Conservation (phyloP, 2,888 invertebrate genomes). For the Osmoderma eremita region DNA sequence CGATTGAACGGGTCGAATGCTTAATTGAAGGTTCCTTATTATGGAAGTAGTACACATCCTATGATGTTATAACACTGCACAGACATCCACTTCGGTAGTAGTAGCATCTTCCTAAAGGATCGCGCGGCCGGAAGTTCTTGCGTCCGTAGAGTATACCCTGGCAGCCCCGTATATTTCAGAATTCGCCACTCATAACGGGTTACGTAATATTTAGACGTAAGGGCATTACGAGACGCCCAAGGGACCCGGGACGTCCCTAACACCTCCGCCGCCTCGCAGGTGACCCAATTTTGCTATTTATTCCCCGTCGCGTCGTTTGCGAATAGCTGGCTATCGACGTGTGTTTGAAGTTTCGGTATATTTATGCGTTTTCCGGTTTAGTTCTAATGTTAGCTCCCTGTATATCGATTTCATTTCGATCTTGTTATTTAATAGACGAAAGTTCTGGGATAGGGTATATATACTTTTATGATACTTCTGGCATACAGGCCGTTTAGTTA, state of each 20-base stretch:
- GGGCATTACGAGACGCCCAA: conserved; percentile 1
- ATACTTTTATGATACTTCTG: no score
- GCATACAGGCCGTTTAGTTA: no score
- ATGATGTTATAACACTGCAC: conserved; percentile 23
- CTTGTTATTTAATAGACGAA: neutral
- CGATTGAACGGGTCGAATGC: neutral
- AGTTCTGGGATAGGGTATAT: no score
- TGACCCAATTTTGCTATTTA: conserved; percentile 35
- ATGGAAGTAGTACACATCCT: neutral
- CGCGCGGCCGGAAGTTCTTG: conserved; percentile 8
- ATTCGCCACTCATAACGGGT: conserved; percentile 14
- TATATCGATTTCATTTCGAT: neutral
- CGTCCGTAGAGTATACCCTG: neutral
- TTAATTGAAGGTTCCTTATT: conserved; percentile 1
- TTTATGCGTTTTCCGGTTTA: conserved; percentile 24
- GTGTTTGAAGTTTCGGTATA: conserved; percentile 15
- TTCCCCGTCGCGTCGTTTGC: conserved; percentile 20
- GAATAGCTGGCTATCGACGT: conserved; percentile 25
- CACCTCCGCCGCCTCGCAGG: conserved; percentile 29
- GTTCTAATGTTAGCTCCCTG: conserved; percentile 4
- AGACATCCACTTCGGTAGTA: neutral
- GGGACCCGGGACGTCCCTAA: neutral
- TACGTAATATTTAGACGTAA: conserved; percentile 13
- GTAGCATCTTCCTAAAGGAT: neutral
- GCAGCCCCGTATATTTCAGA: conserved; percentile 10